These are phyloP conservation scores for Sinocyclocheilus rhinocerous DNA, from an alignment of 2,113 vertebrate species.

Conservation along the genomic window DNA sequence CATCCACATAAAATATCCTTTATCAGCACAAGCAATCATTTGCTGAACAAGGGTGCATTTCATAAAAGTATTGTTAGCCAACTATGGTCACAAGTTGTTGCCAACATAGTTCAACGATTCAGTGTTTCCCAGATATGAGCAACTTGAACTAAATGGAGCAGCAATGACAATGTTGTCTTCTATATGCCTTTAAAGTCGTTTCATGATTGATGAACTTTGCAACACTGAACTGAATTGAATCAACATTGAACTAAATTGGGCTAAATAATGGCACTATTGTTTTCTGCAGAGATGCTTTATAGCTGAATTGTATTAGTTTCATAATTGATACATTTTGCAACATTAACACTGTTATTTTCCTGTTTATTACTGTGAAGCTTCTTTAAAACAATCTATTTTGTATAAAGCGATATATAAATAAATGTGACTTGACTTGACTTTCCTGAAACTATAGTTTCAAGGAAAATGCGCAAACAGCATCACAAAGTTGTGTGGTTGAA, in stretches of 20 bases:
- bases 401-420: neutral
- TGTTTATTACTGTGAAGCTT: neutral
- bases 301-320: no score
- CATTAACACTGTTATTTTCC: neutral
- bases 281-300: no score
- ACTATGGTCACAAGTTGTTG: no score
- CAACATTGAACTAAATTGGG: no score
- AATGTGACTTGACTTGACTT: neutral
- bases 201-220: neutral
- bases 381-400: neutral
- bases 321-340: neutral
- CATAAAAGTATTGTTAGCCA: no score
- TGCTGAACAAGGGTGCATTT: neutral
- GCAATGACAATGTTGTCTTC: neutral
- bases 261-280: no score
- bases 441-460: neutral
- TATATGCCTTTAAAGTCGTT: neutral
- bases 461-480: neutral
- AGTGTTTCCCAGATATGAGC: neutral
- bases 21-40: no score
- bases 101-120: no score
- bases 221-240: no score
- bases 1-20: no score
- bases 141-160: neutral
- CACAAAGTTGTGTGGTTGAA: no score